These are phyloP conservation scores for Paelopatides confundens DNA, from an alignment of 53 echinoderm and acorn worm species.

Conservation along the genomic window DNA sequence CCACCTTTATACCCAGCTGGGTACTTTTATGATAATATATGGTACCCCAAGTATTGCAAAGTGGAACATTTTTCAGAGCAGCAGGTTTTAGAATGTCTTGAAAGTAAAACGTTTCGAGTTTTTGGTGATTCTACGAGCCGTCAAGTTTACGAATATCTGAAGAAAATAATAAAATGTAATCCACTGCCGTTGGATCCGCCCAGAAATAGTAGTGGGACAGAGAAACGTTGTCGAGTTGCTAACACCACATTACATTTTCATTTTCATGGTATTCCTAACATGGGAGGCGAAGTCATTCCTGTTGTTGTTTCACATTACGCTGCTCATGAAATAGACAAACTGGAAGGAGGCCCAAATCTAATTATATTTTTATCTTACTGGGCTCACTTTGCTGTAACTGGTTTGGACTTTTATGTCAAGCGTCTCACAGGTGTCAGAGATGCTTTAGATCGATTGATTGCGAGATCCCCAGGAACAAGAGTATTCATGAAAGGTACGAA, in stretches of 20 bases:
- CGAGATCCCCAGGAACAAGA: not conserved
- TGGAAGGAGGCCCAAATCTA: not conserved
- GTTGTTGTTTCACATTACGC: not conserved
- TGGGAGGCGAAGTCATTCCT: not conserved
- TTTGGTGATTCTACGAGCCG: slow-evolving; percentile 3
- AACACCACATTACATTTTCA: not conserved
- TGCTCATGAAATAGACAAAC: not conserved
- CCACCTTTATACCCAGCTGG: too few species aligned
- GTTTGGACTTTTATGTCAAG: not conserved
- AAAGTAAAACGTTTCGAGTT: not conserved
- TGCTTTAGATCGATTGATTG: not conserved
- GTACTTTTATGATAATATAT: not conserved
- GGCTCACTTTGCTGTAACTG: not conserved
- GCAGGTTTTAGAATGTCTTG: not conserved
- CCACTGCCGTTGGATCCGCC: not conserved
- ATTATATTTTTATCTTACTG: slow-evolving; percentile 4
- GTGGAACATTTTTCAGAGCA: not conserved
- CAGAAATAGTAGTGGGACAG: not conserved
- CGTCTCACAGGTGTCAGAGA: not conserved
- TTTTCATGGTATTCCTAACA: not conserved
- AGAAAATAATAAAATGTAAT: not conserved
- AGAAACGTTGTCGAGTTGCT: not conserved
- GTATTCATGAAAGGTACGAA: not conserved
- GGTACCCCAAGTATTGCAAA: not conserved
- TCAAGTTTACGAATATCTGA: not conserved